Base-by-base conservation (phyloP, 2,888 invertebrate genomes). In the Smittia aterrima region DNA sequence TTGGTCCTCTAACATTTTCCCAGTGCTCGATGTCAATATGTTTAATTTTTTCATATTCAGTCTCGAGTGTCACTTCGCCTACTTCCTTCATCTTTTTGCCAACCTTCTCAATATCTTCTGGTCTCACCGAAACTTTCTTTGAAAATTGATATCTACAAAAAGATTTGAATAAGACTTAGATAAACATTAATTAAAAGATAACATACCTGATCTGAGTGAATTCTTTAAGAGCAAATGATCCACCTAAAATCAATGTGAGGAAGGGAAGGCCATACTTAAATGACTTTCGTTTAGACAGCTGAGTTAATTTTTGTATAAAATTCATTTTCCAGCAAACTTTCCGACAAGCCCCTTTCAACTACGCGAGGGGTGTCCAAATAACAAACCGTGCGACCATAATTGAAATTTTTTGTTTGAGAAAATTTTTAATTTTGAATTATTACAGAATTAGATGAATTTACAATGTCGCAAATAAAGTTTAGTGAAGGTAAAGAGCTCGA, bases 1-100 rank as follows among this genome's bases (percentile, higher is more conserved):
- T 47, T n/a, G 47, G 47, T 2, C 58, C 93, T 78, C 95, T 85
- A 77, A 89, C 88, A 79, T 95, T 94, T 79, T 92, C 88, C 95
- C 95, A 96, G 78, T 90, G 87, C 77, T 93, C 90, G 77, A 92
- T 88, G 80, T 95, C 91, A 47, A 91, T 81, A 74, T 85, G 81
- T 80, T 91, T 85, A 1, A 92, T 85, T 82, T 90, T 90, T 77
- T 92, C 90, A 84, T 87, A 93, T 77, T 90, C 88, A 41, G 84
- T 82, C 82, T 94, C 93, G 77, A 94, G 80, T 0, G 92, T 90
- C 0, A 91, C 89, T 79, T 90, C 88, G 64, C 86, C 86, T 0
- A 86, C 83, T 79, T 86, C 86, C 78, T 90, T 90, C 86, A 89
- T 87, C 75, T 82, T 78, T 11, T 93, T 84, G 1, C 92, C 93